These are phyloP conservation scores for Pseudococcus jackbeardsleyi DNA, from an alignment of 2,888 invertebrate species.

Conservation along the genomic window DNA sequence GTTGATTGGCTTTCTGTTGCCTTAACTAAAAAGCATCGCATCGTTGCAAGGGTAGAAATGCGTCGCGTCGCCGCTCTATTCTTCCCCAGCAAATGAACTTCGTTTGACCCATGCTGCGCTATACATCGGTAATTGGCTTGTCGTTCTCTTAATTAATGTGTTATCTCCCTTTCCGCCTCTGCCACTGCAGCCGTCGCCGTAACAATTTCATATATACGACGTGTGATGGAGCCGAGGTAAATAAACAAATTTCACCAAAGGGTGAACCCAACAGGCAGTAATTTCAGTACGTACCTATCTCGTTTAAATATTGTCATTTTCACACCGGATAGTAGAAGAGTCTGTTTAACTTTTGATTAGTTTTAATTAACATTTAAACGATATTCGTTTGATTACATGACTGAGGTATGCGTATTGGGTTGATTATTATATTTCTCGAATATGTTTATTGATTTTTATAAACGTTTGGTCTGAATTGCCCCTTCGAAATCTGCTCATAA, in stretches of 20 bases:
- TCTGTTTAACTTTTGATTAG: slow-evolving; percentile 60
- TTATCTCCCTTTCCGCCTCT: slow-evolving; percentile 19
- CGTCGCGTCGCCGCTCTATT: slow-evolving; percentile 43
- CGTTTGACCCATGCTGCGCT: slow-evolving; percentile 64
- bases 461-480: too few species aligned
- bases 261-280: slow-evolving; percentile 53
- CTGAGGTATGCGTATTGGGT: not conserved
- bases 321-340: slow-evolving; percentile 52
- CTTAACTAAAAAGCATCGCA: slow-evolving; percentile 49
- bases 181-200: not conserved
- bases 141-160: slow-evolving; percentile 64
- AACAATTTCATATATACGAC: slow-evolving; percentile 24
- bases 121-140: slow-evolving; percentile 64
- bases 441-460: too few species aligned
- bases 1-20: slow-evolving; percentile 62
- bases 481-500: too few species aligned
- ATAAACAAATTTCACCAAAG: slow-evolving; percentile 49
- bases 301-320: slow-evolving; percentile 64
- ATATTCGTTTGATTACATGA: slow-evolving; percentile 47
- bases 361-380: slow-evolving; percentile 60
- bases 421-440: not conserved
- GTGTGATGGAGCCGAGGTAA: slow-evolving; percentile 35
- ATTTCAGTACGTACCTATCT: slow-evolving; percentile 51
- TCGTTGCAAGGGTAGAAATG: slow-evolving; percentile 58
- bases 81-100: slow-evolving; percentile 59